Conservation (phyloP, 2,797 vertebrate species). For the Miichthys miiuy region DNA sequence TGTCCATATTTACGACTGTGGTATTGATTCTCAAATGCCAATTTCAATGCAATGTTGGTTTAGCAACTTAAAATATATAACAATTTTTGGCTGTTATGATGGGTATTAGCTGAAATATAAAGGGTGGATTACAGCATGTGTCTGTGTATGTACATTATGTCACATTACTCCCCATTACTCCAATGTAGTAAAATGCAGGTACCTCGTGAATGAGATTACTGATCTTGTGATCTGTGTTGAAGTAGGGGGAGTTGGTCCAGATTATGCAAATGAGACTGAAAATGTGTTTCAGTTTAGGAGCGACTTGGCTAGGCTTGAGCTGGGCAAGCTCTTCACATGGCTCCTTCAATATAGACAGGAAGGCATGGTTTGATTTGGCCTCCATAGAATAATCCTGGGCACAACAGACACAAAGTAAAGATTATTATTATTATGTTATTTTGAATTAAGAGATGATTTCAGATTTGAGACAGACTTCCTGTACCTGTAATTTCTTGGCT, state of each 20-base stretch:
- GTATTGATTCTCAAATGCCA: too few species aligned
- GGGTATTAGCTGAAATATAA: background rate
- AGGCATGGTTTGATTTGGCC: conserved; percentile 88
- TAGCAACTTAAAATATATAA: too few species aligned
- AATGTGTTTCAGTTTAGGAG: conserved; percentile 83
- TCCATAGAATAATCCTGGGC: conserved; percentile 85
- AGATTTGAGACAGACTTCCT: background rate
- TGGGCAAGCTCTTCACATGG: conserved; percentile 87
- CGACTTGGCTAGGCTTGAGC: conserved; percentile 81
- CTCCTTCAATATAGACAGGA: conserved; percentile 81
- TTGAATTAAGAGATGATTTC: conserved; percentile 2
- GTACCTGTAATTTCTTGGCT: conserved; percentile 87
- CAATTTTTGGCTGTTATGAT: background rate
- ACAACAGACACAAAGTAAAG: conserved; percentile 3
- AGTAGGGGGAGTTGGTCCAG: conserved; percentile 88
- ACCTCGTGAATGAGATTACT: conserved; percentile 89
- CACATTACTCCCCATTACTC: background rate
- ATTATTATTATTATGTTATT: background rate
- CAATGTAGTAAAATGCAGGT: background rate
- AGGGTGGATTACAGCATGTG: background rate
- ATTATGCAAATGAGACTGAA: conserved; percentile 88
- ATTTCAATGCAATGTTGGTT: too few species aligned
- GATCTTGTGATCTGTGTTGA: conserved; percentile 87
- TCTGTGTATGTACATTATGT: background rate
- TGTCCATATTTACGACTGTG: too few species aligned